These are phyloP conservation scores for Bos indicus DNA, from an alignment of 2,113 vertebrate genomes.

Conservation along the genomic window DNA sequence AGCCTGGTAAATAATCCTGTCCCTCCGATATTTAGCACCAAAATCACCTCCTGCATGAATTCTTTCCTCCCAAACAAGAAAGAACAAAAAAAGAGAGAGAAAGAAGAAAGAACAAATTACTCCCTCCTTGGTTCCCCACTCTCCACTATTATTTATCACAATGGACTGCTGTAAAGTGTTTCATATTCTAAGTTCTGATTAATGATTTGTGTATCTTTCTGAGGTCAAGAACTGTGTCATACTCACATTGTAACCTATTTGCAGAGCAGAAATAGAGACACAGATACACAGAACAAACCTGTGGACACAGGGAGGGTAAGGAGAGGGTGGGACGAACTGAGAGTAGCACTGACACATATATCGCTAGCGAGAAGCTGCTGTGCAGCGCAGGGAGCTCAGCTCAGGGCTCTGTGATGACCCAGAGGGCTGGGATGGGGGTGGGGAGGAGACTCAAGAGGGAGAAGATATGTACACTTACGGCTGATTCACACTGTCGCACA, in stretches of 20 bases:
- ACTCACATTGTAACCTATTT: background rate
- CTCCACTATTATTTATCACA: background rate
- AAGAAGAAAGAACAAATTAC: background rate
- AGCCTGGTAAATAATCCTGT: background rate
- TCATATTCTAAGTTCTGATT: background rate
- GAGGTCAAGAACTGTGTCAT: background rate
- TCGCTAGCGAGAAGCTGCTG: rapidly evolving
- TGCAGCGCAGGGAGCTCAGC: background rate
- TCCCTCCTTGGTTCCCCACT: background rate
- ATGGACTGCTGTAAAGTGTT: background rate
- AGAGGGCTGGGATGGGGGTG: background rate
- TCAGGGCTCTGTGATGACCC: background rate
- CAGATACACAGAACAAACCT: background rate
- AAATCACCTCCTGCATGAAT: background rate
- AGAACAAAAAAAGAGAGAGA: background rate
- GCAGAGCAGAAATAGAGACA: background rate
- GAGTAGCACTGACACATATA: background rate
- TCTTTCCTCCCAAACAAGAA: background rate
- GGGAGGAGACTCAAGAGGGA: background rate
- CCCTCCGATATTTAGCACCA: background rate
- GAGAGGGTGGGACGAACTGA: background rate
- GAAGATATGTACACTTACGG: background rate
- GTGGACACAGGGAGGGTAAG: background rate
- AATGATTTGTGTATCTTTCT: background rate
- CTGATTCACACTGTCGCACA: background rate